Percentiles rank a stretch among this genome's conserved stretches.
Conservation (phyloP, 2,797 vertebrate species). For the Tauraco hartlaubi region DNA sequence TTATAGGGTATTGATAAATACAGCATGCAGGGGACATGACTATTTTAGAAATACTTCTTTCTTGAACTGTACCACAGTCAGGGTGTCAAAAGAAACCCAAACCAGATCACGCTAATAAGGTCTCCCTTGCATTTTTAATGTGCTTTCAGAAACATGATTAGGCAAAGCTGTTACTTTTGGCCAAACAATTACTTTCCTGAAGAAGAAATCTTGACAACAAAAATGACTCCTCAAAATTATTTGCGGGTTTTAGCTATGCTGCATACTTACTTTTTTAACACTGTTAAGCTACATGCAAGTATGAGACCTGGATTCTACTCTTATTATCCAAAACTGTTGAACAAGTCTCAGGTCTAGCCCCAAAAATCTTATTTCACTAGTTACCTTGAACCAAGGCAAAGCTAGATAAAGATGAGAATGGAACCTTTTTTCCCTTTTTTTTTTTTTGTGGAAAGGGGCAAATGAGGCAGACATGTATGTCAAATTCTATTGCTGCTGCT, state of each 20-base stretch:
- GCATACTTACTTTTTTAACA: background rate
- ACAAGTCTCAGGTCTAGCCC: background rate
- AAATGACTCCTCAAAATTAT: background rate
- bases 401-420: background rate
- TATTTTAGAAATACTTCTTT: background rate
- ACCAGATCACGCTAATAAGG: background rate
- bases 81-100: background rate
- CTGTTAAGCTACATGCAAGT: background rate
- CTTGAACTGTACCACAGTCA: background rate
- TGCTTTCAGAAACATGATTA: background rate
- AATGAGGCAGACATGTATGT: background rate
- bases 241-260: background rate
- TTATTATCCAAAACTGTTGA: background rate
- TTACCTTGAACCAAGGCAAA: background rate
- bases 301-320: background rate
- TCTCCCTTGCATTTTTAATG: background rate
- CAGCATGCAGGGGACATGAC: rapidly evolving
- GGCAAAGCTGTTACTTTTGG: background rate
- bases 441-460: background rate
- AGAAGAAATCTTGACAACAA: background rate
- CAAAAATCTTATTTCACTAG: background rate
- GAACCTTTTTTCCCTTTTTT: background rate
- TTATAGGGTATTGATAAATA: background rate
- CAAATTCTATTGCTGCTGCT: background rate
- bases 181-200: background rate